These are phyloP conservation scores for Volucella bombylans DNA, from an alignment of 2,888 invertebrate species.

Conservation along the genomic window DNA sequence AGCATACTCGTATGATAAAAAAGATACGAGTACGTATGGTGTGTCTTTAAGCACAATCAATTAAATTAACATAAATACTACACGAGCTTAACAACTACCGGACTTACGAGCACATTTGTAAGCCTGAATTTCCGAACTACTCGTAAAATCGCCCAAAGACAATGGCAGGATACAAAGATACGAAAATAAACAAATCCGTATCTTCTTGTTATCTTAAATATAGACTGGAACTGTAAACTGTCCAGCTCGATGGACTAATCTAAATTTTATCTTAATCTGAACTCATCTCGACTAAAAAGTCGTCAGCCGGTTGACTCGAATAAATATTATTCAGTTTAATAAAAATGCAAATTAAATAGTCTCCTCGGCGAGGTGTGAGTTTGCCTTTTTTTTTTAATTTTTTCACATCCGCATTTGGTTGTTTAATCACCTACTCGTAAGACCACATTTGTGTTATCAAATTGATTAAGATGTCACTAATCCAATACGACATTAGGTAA, in stretches of 20 bases:
- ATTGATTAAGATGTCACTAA: constrained; percentile 48
- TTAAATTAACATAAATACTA: not conserved
- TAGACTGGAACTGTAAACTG: not conserved
- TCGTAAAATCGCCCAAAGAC: not conserved
- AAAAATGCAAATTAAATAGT: constrained; percentile 46
- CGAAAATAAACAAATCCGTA: not conserved
- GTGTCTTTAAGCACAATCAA: constrained; percentile 1
- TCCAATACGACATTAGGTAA: constrained; percentile 25
- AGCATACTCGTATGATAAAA: no score
- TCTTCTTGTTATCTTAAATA: not conserved
- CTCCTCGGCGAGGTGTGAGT: constrained; percentile 8
- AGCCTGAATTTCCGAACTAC: constrained; percentile 21
- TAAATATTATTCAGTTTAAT: constrained; percentile 20
- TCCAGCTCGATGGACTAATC: constrained; percentile 1
- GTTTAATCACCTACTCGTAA: constrained; percentile 11
- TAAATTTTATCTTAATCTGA: constrained; percentile 16
- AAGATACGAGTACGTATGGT: no score
- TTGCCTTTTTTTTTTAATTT: not conserved
- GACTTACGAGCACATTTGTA: constrained; percentile 21
- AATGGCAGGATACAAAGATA: not conserved
- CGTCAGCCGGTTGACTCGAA: constrained; percentile 22
- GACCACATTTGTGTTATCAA: constrained; percentile 27
- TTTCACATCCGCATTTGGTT: constrained; percentile 50
- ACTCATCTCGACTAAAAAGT: constrained; percentile 25
- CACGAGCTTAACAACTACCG: constrained; percentile 18